Base-by-base conservation (phyloP, 2,113 vertebrate species). In the Pseudolaguvia tuberculata region DNA sequence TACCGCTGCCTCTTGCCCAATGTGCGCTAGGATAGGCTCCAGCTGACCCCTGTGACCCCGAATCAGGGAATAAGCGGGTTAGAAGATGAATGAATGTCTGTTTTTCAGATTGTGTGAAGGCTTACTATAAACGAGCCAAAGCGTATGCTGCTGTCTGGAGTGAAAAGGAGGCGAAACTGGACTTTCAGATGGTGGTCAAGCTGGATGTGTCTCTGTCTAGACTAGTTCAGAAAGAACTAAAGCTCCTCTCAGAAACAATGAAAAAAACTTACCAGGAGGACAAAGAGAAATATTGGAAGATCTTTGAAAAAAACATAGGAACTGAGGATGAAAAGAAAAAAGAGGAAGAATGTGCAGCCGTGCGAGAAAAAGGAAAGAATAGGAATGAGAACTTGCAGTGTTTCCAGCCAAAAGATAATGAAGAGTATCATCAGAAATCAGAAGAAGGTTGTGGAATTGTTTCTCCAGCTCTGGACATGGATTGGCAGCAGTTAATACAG, bases 111-210 rank as follows among this genome's bases (percentile, higher is more conserved):
- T 93, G 93, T 0, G 91, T 93, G 71, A 93, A 94, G 75, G 92
- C 89, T 20, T 94, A 93, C 81, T 95, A 94, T 87, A 95, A 94
- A 84, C 84, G 93, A 72, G 93, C 92, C 0, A 94, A 94, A 77
- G 92, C 93, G 2, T 90, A 94, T 0, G 85, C 91, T 0, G 93
- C 94, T 0, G 90, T 95, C 39, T 95, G 93, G 93, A 92, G 94
- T 0, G 92, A 94, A 76, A 88, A 84, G 74, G 91, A 94, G 79
- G 91, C 90, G 0, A 86, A 87, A 27, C 81, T 80, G 25, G 91
- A 92, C 78, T 94, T 90, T 82, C 83, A 90, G 83, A 88, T 85
- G 23, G 92, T 92, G 77, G 85, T 87, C 73, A 85, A 90, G 14
- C 84, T 95, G 0, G 92, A 93, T 76, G 27, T 84, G 39, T 89